Conservation (phyloP, 2,113 vertebrate species). For the Ophthalmolycus amberensis region DNA sequence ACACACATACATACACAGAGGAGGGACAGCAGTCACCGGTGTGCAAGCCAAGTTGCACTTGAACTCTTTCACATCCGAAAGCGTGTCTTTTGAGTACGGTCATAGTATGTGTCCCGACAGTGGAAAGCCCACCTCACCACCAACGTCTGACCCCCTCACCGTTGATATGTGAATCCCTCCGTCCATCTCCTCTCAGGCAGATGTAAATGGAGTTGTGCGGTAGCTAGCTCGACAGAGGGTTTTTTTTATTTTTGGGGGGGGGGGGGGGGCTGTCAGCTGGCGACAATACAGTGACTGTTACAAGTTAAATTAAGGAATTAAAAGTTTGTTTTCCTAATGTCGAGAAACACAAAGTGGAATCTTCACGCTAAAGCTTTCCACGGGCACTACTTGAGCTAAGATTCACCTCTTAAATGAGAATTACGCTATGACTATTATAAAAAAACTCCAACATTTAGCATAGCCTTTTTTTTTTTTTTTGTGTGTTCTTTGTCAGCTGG, state of each 20-base stretch:
- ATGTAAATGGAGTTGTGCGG: slow-evolving; percentile 71
- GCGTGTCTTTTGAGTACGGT: slow-evolving; percentile 51
- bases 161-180: slow-evolving; percentile 67
- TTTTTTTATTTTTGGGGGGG: too few relatives aligned
- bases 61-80: slow-evolving; percentile 50
- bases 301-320: slow-evolving; percentile 71
- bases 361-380: slow-evolving; percentile 92
- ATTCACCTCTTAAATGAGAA: slow-evolving; percentile 94
- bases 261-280: slow-evolving; percentile 38
- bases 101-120: slow-evolving; percentile 43
- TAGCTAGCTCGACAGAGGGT: slow-evolving; percentile 63
- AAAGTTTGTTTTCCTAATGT: slow-evolving; percentile 68
- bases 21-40: slow-evolving; percentile 65
- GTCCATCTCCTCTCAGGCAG: slow-evolving; percentile 63
- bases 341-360: slow-evolving; percentile 83
- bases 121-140: slow-evolving; percentile 38
- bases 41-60: slow-evolving; percentile 49
- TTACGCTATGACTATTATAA: slow-evolving; percentile 79
- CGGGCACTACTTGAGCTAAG: slow-evolving; percentile 90
- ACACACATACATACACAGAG: slow-evolving; percentile 31
- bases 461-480: slow-evolving; percentile 60
- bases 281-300: slow-evolving; percentile 65
- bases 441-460: slow-evolving; percentile 73
- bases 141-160: slow-evolving; percentile 42
- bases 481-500: slow-evolving; percentile 70